Percentiles rank a stretch among this genome's conserved stretches.
These are phyloP conservation scores for Glossophaga mutica DNA, from an alignment of 2,797 vertebrate species.

Conservation along the genomic window DNA sequence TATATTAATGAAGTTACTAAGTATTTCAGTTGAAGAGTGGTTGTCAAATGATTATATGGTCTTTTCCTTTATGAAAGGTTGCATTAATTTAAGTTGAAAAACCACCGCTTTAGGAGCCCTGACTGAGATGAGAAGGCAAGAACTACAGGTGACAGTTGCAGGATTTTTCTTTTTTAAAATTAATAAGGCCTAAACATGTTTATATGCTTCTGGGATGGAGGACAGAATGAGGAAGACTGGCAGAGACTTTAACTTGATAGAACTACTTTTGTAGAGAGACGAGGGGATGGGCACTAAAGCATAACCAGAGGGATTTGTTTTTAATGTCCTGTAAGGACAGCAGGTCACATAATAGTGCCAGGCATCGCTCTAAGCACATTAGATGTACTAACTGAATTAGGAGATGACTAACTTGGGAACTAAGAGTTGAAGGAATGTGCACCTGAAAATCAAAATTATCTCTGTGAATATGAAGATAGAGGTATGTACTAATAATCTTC, in stretches of 20 bases:
- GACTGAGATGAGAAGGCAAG: neutral
- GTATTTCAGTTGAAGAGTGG: neutral
- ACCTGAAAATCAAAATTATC: conserved; percentile 30
- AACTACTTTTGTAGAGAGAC: neutral
- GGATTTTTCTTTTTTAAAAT: neutral
- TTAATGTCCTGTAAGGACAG: neutral
- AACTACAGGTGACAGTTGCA: neutral
- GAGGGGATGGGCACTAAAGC: neutral
- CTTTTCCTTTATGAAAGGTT: conserved; percentile 8
- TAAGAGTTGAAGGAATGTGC: neutral
- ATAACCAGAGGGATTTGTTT: neutral
- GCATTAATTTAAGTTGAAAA: neutral
- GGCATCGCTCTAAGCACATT: neutral
- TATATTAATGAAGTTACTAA: neutral
- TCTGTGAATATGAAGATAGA: neutral
- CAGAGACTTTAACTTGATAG: neutral
- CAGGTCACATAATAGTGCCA: neutral
- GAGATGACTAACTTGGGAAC: neutral
- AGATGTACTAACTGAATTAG: neutral
- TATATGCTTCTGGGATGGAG: neutral
- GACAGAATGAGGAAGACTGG: neutral
- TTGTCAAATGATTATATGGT: neutral
- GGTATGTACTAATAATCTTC: neutral
- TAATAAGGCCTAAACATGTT: neutral
- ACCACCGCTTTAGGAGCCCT: neutral